Percentiles rank a stretch among this genome's conserved stretches.
Evolutionary conservation across 2,797 vertebrate species (phyloP).

Genomic region (Chaenodraco wilsoni): DNA sequence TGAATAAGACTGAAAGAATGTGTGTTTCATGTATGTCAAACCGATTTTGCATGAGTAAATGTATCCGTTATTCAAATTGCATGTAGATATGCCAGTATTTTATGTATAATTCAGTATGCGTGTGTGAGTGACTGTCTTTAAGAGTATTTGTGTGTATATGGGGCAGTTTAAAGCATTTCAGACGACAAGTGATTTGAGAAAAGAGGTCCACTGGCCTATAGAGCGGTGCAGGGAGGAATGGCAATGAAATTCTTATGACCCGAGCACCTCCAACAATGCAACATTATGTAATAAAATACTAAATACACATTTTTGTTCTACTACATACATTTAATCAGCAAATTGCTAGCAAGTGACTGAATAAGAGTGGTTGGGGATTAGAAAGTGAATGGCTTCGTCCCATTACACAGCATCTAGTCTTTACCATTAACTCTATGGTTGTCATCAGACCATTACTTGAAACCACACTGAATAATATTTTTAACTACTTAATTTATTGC

Average conservation of each 20-base stretch:
- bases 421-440: neutral
- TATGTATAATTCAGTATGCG: neutral
- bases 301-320: too few species aligned
- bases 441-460: neutral
- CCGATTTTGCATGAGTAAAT: neutral
- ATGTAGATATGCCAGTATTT: neutral
- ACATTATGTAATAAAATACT: too few species aligned
- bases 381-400: neutral
- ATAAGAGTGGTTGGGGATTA: neutral
- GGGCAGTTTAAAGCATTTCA: neutral
- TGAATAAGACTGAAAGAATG: neutral
- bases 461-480: neutral
- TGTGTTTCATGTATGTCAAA: slow-evolving; percentile 3
- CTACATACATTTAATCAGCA: too few species aligned
- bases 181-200: slow-evolving; percentile 9
- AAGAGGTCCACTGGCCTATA: neutral
- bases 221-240: neutral
- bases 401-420: neutral
- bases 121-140: slow-evolving; percentile 9
- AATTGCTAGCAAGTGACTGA: too few species aligned
- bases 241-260: too few species aligned
- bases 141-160: neutral
- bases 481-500: too few species aligned
- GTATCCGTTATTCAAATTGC: neutral
- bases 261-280: too few species aligned